Base-by-base conservation (phyloP, 2,113 vertebrate genomes). In the Otis tarda region DNA sequence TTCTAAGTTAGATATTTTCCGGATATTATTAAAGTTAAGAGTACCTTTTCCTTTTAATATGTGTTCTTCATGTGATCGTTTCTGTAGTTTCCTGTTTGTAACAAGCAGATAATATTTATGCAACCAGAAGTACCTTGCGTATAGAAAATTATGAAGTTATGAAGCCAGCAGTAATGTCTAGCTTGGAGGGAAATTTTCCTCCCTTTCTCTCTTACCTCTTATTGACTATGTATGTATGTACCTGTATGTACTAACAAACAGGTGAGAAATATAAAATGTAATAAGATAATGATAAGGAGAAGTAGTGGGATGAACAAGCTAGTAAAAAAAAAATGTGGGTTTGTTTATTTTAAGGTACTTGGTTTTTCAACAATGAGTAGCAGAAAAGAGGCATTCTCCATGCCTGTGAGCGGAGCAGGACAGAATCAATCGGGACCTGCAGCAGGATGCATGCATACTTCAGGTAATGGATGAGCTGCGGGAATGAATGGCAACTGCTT, bases 401-500 rank as follows among this genome's bases (percentile, higher is more conserved):
- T 30, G 8, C 27, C 33, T 70, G 15, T 33, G 65, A 37, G n/a
- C 7, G 28, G 12, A 10, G 17, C 47, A 43, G 80, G 61, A 53
- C n/a, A 45, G 39, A 49, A 28, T 4, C 25, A 12, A 4, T 52
- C 45, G 56, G 25, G 28, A 22, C 5, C 39, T 1, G 2, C 0
- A 4, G 8, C 14, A 28, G 70, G 52, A 16, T 22, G 22, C 0
- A 5, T 11, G 9, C 1, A 1, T 3, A 6, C 24, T 2, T 57
- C 18, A 27, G 60, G 12, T 24, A 3, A 30, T 8, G 27, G 5
- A 45, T 35, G 27, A 64, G 18, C 13, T 71, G 15, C 12, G 8
- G 41, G 41, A 33, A 37, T 24, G 28, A 61, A 24, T 10, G 35
- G 6, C 24, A 75, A 2, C 28, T 55, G 25, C 37, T 70, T 63